Evolutionary conservation across 2,797 vertebrate species (phyloP).

Genomic region (Chrosomus eos): DNA sequence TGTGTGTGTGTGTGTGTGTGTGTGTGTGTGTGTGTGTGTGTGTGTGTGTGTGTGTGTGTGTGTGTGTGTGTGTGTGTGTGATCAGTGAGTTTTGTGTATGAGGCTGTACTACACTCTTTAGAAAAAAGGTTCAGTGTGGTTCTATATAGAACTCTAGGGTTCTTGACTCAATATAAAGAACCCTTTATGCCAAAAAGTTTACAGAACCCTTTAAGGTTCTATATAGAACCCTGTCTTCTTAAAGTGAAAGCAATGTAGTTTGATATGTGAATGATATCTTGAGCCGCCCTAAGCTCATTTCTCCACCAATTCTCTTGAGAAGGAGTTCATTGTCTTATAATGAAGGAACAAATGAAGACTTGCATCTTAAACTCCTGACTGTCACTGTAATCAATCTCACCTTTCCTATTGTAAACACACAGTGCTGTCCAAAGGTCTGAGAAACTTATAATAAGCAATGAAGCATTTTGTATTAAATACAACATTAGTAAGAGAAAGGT

Average conservation of each 20-base stretch:
- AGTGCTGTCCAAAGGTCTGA: background rate
- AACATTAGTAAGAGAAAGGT: background rate
- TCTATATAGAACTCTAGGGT: background rate
- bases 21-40: background rate
- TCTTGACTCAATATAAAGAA: background rate
- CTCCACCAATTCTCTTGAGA: background rate
- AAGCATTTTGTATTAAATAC: background rate
- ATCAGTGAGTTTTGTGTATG: constrained; percentile 53
- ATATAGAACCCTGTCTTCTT: background rate
- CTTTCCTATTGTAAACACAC: background rate
- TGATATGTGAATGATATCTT: background rate
- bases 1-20: constrained; percentile 45
- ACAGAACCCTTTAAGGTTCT: background rate
- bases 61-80: constrained; percentile 52
- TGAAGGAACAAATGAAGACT: constrained; percentile 8
- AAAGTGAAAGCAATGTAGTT: background rate
- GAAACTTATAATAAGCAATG: background rate
- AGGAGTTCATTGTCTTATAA: background rate
- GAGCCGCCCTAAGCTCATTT: background rate
- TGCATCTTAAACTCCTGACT: background rate
- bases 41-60: constrained; percentile 16
- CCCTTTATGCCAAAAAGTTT: background rate
- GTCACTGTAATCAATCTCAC: background rate
- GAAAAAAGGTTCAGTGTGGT: background rate
- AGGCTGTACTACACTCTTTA: too few relatives aligned